Conservation (phyloP, 2,888 invertebrate genomes). For the Odontocolon sp. region DNA sequence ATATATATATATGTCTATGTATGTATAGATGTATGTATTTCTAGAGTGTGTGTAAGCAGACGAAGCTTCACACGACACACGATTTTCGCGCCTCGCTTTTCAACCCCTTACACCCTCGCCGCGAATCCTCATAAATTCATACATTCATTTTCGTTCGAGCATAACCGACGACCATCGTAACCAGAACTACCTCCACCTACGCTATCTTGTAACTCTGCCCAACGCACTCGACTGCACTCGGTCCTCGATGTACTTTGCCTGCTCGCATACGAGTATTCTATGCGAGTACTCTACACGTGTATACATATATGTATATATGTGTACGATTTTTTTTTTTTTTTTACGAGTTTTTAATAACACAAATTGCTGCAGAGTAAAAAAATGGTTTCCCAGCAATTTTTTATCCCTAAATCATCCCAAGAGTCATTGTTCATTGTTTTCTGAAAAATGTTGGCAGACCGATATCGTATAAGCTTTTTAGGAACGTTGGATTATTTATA, state of each 20-base stretch:
- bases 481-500: neutral
- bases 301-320: too few relatives aligned
- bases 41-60: neutral
- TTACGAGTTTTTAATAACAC: too few relatives aligned
- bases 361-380: neutral
- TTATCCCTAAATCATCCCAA: neutral
- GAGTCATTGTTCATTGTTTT: too few relatives aligned
- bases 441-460: too few relatives aligned
- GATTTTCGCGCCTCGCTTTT: neutral
- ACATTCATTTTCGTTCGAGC: constrained; percentile 41
- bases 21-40: neutral
- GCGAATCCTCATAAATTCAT: constrained; percentile 39
- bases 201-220: neutral
- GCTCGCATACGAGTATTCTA: too few relatives aligned
- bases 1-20: neutral
- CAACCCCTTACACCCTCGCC: constrained; percentile 5
- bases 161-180: constrained; percentile 10
- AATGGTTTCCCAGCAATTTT: neutral
- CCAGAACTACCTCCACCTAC: neutral
- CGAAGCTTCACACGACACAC: neutral
- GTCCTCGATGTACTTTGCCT: too few relatives aligned
- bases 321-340: too few relatives aligned
- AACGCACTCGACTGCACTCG: neutral
- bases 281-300: too few relatives aligned
- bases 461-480: too few relatives aligned